A percentile compares a stretch with the other conserved stretches of the same genome.
Conservation (phyloP, 2,888 invertebrate genomes). For the Lepas anatifera region DNA sequence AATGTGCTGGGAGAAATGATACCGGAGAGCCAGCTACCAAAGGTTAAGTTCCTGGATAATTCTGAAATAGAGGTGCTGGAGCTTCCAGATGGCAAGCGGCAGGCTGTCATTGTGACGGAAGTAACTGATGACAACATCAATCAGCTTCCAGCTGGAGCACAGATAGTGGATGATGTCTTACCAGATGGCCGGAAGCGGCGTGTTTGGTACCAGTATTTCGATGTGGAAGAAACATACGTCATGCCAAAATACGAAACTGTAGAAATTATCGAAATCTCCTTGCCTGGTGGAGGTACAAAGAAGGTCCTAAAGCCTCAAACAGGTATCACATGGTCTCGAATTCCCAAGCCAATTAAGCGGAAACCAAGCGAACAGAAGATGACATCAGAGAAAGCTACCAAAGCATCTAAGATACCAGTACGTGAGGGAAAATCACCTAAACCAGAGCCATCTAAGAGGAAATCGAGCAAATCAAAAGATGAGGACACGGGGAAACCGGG, state of each 20-base stretch:
- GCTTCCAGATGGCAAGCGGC: not conserved
- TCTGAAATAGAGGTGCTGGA: not conserved
- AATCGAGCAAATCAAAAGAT: not conserved
- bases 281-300: not conserved
- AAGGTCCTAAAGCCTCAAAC: not conserved
- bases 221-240: constrained; percentile 3
- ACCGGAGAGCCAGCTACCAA: not conserved
- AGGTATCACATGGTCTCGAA: not conserved
- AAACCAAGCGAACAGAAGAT: not conserved
- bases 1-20: not conserved
- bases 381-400: not conserved
- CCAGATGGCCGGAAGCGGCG: not conserved
- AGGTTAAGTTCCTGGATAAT: not conserved
- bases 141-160: not conserved
- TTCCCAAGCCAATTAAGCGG: not conserved
- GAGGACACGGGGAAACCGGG: not conserved
- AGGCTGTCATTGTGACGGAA: not conserved
- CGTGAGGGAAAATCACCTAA: not conserved
- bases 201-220: constrained; percentile 3
- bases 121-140: not conserved
- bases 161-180: not conserved
- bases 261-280: not conserved
- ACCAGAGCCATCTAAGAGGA: not conserved
- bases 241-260: not conserved
- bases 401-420: not conserved